Evolutionary conservation across 2,888 invertebrate species (phyloP), one percentile per base, ranked within the genome.

Genomic region (Rotaria macrura): DNA sequence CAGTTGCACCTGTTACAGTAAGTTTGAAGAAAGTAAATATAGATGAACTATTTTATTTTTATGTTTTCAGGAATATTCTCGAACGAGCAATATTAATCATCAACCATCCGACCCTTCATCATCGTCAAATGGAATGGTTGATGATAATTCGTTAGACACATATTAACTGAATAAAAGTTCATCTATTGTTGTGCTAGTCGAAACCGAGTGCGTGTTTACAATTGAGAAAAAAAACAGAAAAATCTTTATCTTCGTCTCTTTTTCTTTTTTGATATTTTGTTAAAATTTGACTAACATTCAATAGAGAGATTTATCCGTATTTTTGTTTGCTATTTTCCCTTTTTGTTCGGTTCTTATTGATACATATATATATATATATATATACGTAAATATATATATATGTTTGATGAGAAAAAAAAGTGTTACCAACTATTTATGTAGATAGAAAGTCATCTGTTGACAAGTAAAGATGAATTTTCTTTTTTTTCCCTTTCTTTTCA

Each of bases 61-160:
- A 43, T 17, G 65, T 7, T 38, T 72, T 23, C 23, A 79, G 79
- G 79, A 79, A 79, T 79, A 43, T 43, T 79, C 79, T 43, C 40
- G 79, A 79, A 79, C 79, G 43, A 43, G 23, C 9, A 79, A 79
- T 43, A 43, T 79, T 23, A 79, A 79, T 79, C 79, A 79, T 43
- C 40, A 79, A 43, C 43, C 43, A 79, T 43, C 43, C 3, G 43
- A 40, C 10, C 40, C 79, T 2, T 43, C 40, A 10, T 2, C 79
- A 43, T 43, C 43, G 3, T 43, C 79, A 79, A 79, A 79, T 79
- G 79, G 43, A 43, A 79, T 43, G 43, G 20, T 43, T 3, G 79
- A 79, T n/a, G 79, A 79, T 43, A 79, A 79, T 40, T 79, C 79
- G 25, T 14, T 79, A 79, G 79, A 79, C 40, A 79, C 79, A 79